Evolutionary conservation across 2,113 vertebrate genomes (phyloP).

Genomic region (Chaenogobius annularis): DNA sequence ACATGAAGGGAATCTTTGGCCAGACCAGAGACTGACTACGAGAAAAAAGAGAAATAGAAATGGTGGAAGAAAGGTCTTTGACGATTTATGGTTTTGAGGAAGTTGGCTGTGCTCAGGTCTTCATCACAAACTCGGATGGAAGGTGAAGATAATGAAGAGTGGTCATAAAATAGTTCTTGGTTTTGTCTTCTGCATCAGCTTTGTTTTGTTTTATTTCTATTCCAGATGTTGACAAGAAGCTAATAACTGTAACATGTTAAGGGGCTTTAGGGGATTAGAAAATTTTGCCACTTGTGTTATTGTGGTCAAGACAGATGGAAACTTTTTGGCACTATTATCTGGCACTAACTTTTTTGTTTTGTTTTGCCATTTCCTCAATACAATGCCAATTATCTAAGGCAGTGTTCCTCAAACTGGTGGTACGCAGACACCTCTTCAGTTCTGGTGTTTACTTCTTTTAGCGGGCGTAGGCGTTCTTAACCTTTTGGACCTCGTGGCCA

Average conservation of each 20-base stretch:
- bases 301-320: not conserved
- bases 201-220: slow-evolving; percentile 23
- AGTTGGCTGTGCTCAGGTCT: slow-evolving; percentile 46
- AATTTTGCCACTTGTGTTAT: not conserved
- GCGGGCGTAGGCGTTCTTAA: too few relatives aligned
- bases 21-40: slow-evolving; percentile 22
- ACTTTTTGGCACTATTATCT: not conserved
- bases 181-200: slow-evolving; percentile 32
- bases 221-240: slow-evolving; percentile 43
- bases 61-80: slow-evolving; percentile 29
- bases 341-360: too few relatives aligned
- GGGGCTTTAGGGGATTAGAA: slow-evolving; percentile 26
- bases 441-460: too few relatives aligned
- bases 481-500: too few relatives aligned
- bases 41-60: slow-evolving; percentile 34
- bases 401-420: too few relatives aligned
- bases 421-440: too few relatives aligned
- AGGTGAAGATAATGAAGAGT: slow-evolving; percentile 55
- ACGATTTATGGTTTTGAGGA: slow-evolving; percentile 58
- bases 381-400: too few relatives aligned
- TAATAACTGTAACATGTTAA: slow-evolving; percentile 18
- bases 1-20: slow-evolving; percentile 31
- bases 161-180: slow-evolving; percentile 38
- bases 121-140: slow-evolving; percentile 57
- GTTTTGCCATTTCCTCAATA: too few relatives aligned